These are phyloP conservation scores for Sylvilagus bachmani DNA, from an alignment of 2,113 vertebrate genomes.

Conservation along the genomic window DNA sequence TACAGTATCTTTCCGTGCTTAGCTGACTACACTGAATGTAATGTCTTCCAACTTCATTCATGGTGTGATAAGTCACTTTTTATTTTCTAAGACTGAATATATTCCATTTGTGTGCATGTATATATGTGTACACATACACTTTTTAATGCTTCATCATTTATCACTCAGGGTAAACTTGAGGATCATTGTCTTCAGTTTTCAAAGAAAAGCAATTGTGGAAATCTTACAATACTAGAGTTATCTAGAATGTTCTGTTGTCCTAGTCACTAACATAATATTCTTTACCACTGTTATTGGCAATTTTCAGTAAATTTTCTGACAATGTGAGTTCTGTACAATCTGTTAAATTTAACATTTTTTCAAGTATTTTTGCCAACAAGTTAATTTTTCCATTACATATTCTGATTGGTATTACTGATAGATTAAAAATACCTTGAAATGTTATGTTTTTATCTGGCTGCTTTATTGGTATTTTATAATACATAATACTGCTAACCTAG, in stretches of 20 bases:
- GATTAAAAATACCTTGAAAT: neutral
- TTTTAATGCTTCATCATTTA: neutral
- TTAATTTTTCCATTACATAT: neutral
- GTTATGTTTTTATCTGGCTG: neutral
- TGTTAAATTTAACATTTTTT: neutral
- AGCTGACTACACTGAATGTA: neutral
- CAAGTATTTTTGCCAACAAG: neutral
- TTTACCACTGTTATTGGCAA: neutral
- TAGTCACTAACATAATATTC: neutral
- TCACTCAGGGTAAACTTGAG: neutral
- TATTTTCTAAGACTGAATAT: neutral
- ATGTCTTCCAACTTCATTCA: neutral
- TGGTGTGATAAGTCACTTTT: neutral
- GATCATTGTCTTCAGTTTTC: neutral
- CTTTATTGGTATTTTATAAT: neutral
- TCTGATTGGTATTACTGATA: neutral
- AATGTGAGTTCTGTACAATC: neutral
- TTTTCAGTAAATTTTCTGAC: neutral
- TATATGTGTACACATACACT: no score
- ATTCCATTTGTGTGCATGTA: neutral
- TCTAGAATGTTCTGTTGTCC: neutral
- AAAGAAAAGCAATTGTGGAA: constrained; percentile 2
- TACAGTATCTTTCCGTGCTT: neutral
- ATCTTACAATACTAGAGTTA: neutral
- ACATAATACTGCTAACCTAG: neutral